These are phyloP conservation scores for Heteromormyrus szaboi DNA, from an alignment of 2,797 vertebrate genomes.

Conservation along the genomic window DNA sequence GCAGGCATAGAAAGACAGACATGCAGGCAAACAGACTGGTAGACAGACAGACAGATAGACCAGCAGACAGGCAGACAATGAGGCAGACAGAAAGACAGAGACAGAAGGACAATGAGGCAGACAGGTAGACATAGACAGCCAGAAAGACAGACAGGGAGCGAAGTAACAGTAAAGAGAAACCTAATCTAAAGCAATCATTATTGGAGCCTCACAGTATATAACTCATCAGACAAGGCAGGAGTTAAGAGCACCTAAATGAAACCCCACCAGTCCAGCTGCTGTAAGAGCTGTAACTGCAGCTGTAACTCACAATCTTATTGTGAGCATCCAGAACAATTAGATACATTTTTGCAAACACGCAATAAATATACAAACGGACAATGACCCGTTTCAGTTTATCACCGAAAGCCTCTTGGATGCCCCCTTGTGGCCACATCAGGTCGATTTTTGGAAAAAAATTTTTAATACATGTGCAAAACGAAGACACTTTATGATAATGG, in stretches of 20 bases:
- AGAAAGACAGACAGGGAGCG: not conserved
- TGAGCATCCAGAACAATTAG: not conserved
- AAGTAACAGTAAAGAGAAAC: not conserved
- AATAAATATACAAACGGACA: not conserved
- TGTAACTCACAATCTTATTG: not conserved
- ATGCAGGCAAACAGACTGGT: too few relatives aligned
- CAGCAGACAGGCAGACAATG: not conserved
- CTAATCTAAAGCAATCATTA: not conserved
- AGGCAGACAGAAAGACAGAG: not conserved
- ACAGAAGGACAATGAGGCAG: not conserved
- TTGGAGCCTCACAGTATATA: not conserved
- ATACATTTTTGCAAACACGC: not conserved
- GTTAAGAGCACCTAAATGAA: not conserved
- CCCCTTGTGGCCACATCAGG: conserved; percentile 5
- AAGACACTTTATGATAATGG: not conserved
- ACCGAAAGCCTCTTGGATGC: not conserved
- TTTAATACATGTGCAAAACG: not conserved
- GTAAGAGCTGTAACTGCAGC: not conserved
- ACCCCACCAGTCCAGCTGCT: not conserved
- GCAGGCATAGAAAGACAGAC: too few relatives aligned
- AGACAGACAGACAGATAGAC: not conserved
- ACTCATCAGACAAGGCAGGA: not conserved
- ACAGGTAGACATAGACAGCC: not conserved
- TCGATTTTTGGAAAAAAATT: not conserved
- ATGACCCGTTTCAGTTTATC: not conserved